Percentiles rank a stretch among this genome's conserved stretches.
Evolutionary conservation across 2,113 vertebrate genomes (phyloP).

Genomic region (Podarcis muralis): DNA sequence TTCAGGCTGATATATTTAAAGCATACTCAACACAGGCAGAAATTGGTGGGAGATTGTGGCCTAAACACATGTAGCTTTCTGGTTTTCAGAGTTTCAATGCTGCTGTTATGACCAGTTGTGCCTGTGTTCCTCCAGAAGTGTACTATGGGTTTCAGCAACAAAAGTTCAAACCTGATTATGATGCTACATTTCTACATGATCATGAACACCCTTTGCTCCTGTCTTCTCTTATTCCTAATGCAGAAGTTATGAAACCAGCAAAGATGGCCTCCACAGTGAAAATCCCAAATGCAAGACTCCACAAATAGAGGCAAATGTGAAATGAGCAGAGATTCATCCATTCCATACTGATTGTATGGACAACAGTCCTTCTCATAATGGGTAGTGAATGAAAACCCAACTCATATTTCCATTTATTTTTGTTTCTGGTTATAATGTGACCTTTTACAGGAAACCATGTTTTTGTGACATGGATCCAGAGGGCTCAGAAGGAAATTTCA

Average conservation of each 20-base stretch:
- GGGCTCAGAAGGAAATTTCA: background rate
- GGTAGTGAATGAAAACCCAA: background rate
- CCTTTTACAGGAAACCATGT: background rate
- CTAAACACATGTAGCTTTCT: background rate
- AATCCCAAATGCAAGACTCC: background rate
- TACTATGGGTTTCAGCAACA: background rate
- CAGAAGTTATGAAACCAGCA: background rate
- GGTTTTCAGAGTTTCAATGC: background rate
- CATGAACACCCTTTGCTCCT: background rate
- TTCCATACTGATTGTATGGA: background rate
- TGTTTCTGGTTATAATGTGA: background rate
- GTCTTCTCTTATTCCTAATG: background rate
- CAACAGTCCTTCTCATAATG: background rate
- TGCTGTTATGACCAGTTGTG: too few relatives aligned
- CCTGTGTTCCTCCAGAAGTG: background rate
- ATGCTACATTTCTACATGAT: background rate
- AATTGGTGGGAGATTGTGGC: background rate
- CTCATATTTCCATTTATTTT: background rate
- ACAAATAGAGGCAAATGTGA: background rate
- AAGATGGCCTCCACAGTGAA: background rate
- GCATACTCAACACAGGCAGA: background rate
- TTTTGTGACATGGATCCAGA: background rate
- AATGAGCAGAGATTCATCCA: background rate
- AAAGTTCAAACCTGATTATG: background rate
- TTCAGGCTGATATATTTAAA: slow-evolving; percentile 1